Conservation (phyloP, 2,888 invertebrate species). For the Physocephala rufipes region DNA sequence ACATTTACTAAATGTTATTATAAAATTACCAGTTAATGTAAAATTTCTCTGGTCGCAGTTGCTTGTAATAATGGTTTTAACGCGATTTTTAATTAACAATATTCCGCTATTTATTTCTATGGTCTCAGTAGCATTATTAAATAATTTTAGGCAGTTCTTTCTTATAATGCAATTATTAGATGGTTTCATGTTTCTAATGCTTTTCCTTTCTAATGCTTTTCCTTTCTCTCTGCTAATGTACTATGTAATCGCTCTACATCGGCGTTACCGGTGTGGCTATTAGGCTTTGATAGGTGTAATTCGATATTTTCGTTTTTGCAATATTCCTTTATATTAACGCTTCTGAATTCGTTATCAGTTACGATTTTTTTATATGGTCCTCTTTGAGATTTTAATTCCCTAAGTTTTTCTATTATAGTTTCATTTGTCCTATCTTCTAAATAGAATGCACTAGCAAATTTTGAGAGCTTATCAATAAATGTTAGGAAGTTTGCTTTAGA, state of each 20-base stretch:
- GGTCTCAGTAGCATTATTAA: no score
- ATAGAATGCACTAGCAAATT: constrained; percentile 44
- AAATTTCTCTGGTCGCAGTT: no score
- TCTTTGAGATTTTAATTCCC: constrained; percentile 24
- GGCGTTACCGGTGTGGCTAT: constrained; percentile 40
- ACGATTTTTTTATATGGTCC: constrained; percentile 13
- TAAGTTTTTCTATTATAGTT: constrained; percentile 39
- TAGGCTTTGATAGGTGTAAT: constrained; percentile 39
- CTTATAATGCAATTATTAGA: no score
- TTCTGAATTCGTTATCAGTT: constrained; percentile 43
- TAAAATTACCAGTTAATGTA: no score
- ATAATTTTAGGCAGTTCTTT: no score
- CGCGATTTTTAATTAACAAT: no score
- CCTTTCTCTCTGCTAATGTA: constrained; percentile 36
- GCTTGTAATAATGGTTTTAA: no score
- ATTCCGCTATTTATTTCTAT: no score
- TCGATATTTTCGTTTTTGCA: constrained; percentile 37
- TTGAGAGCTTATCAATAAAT: constrained; percentile 47
- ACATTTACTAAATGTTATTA: no score
- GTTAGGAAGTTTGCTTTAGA: constrained; percentile 44
- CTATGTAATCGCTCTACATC: constrained; percentile 33
- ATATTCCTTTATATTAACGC: constrained; percentile 36
- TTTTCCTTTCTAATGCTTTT: no score
- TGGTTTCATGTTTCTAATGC: no score
- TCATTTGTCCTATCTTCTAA: constrained; percentile 36